phyloP scores from a whole-genome alignment of 2,888 invertebrate genomes.

The Hemicrepidius hirtus region DNA sequence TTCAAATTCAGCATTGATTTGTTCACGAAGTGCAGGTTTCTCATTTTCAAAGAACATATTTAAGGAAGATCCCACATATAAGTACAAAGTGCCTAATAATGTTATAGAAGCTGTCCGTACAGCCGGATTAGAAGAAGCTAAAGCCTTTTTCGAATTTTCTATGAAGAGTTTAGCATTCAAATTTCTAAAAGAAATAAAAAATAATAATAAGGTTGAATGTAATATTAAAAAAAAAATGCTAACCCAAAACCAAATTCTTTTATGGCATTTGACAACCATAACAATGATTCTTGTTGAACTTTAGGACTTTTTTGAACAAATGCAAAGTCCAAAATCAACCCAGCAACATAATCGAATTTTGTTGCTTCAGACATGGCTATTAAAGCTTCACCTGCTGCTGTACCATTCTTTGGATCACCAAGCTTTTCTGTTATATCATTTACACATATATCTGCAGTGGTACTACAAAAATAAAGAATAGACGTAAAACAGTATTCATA shows the following conservation, averaged over 20 bases:
- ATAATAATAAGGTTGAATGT: no score
- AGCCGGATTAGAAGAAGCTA: conserved; percentile 89
- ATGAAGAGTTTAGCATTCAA: conserved; percentile 84
- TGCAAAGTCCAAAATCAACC: conserved; percentile 82
- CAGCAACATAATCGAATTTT: conserved; percentile 83
- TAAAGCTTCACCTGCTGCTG: conserved; percentile 81
- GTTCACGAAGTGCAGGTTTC: conserved; percentile 87
- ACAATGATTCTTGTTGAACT: conserved; percentile 89
- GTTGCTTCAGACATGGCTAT: conserved; percentile 86
- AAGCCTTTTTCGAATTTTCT: conserved; percentile 87
- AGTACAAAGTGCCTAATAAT: conserved; percentile 84
- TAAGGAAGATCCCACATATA: conserved; percentile 86
- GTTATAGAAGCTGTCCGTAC: conserved; percentile 86
- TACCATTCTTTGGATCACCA: conserved; percentile 87
- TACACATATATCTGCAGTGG: conserved; percentile 83
- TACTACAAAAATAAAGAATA: conserved; percentile 71
- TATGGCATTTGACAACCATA: conserved; percentile 86
- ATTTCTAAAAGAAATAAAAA: conserved; percentile 64
- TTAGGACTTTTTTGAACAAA: conserved; percentile 93
- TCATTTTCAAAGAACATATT: conserved; percentile 90
- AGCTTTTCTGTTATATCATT: conserved; percentile 90
- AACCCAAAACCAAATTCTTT: conserved; percentile 91
- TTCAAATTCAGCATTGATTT: conserved; percentile 90
- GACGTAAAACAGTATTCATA: no score
- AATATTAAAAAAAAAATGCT: conserved; percentile 67